Percentiles rank a stretch among this genome's conserved stretches.
These are phyloP conservation scores for Lithobates sylvaticus DNA, from an alignment of 2,797 vertebrate genomes.

Conservation along the genomic window DNA sequence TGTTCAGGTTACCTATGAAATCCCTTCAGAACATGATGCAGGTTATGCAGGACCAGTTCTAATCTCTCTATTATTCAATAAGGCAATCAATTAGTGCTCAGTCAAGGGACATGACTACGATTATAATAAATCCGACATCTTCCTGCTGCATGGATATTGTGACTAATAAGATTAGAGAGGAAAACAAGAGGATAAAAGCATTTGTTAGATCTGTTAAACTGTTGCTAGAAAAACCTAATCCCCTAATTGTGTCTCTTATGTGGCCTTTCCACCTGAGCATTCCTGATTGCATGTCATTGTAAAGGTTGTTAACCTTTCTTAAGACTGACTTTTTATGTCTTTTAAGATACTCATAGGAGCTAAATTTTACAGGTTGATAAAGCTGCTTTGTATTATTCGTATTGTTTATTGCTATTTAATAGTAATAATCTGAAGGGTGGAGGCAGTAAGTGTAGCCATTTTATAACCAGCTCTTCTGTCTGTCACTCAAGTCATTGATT, in stretches of 20 bases:
- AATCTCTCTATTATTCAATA: constrained; percentile 10
- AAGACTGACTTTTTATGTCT: too few relatives aligned
- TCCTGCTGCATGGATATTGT: constrained; percentile 19
- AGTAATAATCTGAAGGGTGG: too few relatives aligned
- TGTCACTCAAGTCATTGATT: too few relatives aligned
- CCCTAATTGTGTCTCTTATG: constrained; percentile 18
- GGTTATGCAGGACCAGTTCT: constrained; percentile 11
- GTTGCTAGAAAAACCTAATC: constrained; percentile 42
- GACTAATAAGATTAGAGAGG: background rate
- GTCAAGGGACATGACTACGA: constrained; percentile 4
- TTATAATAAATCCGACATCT: background rate
- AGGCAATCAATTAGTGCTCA: constrained; percentile 30
- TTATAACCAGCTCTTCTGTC: too few relatives aligned
- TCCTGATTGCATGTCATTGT: too few relatives aligned
- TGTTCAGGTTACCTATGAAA: background rate
- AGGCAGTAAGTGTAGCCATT: too few relatives aligned
- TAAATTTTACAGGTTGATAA: too few relatives aligned
- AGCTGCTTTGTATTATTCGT: too few relatives aligned
- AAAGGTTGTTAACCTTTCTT: too few relatives aligned
- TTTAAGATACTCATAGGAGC: too few relatives aligned
- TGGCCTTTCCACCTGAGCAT: too few relatives aligned
- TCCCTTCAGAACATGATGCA: background rate
- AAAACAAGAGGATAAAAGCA: background rate
- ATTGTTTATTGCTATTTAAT: too few relatives aligned
- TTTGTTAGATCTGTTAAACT: constrained; percentile 37